phyloP scores from a whole-genome alignment of 2,113 vertebrate genomes.

The Dasypus novemcinctus region DNA sequence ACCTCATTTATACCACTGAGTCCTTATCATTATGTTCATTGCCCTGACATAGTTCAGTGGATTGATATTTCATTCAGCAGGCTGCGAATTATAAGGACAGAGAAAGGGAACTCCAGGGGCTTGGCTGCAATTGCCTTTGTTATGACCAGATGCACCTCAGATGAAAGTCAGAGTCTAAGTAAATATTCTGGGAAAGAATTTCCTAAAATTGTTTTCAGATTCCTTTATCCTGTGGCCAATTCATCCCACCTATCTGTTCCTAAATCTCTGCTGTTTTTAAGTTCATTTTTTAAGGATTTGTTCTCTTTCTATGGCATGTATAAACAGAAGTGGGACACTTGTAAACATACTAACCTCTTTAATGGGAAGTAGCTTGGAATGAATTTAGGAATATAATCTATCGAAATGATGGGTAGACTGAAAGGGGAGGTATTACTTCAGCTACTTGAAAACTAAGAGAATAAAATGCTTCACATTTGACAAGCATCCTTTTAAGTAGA shows the following conservation, averaged over 20 bases:
- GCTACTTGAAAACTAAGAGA: neutral
- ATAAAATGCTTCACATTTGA: neutral
- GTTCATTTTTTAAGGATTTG: neutral
- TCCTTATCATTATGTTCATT: slow-evolving; percentile 41
- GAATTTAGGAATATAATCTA: neutral
- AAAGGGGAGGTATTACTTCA: neutral
- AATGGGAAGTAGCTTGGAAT: neutral
- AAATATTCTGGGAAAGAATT: slow-evolving; percentile 8
- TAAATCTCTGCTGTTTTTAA: neutral
- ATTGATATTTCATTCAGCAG: slow-evolving; percentile 51
- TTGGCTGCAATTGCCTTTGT: slow-evolving; percentile 1
- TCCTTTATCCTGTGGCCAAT: neutral
- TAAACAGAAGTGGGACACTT: neutral
- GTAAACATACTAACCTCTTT: neutral
- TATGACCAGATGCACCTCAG: neutral
- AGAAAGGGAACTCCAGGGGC: neutral
- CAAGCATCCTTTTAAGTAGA: neutral
- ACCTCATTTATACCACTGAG: slow-evolving; percentile 61
- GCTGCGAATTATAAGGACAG: slow-evolving; percentile 23
- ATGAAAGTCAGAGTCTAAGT: slow-evolving; percentile 25
- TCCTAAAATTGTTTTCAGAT: neutral
- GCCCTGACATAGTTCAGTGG: slow-evolving; percentile 36
- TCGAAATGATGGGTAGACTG: neutral
- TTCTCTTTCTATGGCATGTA: neutral
- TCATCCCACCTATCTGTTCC: neutral